Evolutionary conservation across 2,113 vertebrate genomes (phyloP), one percentile per base, ranked within the genome.

Genomic region (Oreocharis arfaki): DNA sequence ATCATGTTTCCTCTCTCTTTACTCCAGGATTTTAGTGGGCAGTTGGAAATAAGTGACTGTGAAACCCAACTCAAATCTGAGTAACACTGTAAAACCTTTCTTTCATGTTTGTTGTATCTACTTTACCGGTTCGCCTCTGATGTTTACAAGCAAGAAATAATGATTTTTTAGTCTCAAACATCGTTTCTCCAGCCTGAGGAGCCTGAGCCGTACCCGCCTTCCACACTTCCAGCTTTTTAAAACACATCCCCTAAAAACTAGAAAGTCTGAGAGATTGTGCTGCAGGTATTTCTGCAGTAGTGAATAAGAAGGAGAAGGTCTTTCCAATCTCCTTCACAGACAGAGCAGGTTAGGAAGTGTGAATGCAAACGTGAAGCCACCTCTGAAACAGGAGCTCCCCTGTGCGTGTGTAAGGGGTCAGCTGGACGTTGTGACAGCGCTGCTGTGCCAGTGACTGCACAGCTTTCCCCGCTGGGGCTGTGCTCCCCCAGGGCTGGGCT

Each of bases 371-470:
- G 69, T 32, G 14, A n/a, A 57, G 52, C 27, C 50, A 61, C 30
- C 64, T 82, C 44, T 63, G 47, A 26, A 67, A 9, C 18, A 69
- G 44, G 12, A 70, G 7, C 39, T 63, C 28, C 3, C 13, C 7
- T 5, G 37, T 13, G 41, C 1, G 7, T 0, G 4, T 10, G 24
- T 5, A 15, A 46, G 1, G 3, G 50, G 28, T 50, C 56, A 22
- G 30, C 53, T 23, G 75, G 32, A 32, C 30, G 46, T 10, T 22
- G 32, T 10, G 44, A 9, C 11, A 3, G 19, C 1, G 39, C 21
- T 53, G 60, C 11, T 6, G 20, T 4, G 35, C 7, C 4, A 28
- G 0, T 1, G 30, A 5, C 16, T 17, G 83, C 28, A 0, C 61
- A 4, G 61, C 84, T 56, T 11, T 3, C 4, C 24, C 49, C 33